Evolutionary conservation across 2,888 invertebrate genomes (phyloP).

Genomic region (Pachymerium ferrugineum): DNA sequence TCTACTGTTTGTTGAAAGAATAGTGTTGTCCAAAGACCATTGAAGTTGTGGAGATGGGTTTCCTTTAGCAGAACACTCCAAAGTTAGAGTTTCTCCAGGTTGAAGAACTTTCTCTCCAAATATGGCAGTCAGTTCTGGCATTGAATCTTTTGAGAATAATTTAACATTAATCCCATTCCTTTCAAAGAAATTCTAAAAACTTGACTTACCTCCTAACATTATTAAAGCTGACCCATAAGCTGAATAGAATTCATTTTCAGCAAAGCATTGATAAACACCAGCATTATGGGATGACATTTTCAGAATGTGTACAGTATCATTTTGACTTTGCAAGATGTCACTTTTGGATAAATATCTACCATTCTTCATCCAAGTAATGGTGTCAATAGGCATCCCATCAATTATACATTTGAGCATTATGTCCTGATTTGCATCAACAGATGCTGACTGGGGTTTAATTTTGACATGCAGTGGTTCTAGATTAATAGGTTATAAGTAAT

Average conservation of each 20-base stretch:
- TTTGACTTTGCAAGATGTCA: slow-evolving; percentile 3
- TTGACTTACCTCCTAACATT: neutral
- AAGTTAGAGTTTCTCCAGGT: neutral
- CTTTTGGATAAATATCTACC: neutral
- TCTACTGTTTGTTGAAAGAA: neutral
- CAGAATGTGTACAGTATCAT: neutral
- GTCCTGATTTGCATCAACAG: neutral
- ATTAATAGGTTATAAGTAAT: neutral
- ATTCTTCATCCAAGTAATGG: slow-evolving; percentile 22
- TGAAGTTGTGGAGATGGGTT: neutral
- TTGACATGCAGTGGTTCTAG: neutral
- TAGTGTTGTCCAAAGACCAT: neutral
- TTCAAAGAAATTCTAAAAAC: neutral
- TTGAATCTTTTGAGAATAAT: neutral
- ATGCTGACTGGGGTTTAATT: neutral
- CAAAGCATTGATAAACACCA: slow-evolving; percentile 21
- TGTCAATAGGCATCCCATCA: neutral
- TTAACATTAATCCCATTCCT: neutral
- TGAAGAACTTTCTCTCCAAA: neutral
- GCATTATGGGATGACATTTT: slow-evolving; percentile 7
- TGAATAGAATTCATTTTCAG: neutral
- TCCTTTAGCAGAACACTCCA: neutral
- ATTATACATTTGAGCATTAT: neutral
- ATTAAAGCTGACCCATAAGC: neutral
- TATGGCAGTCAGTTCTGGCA: neutral